Evolutionary conservation across 2,113 vertebrate species (phyloP).

Genomic region (Lophotis ruficrista): DNA sequence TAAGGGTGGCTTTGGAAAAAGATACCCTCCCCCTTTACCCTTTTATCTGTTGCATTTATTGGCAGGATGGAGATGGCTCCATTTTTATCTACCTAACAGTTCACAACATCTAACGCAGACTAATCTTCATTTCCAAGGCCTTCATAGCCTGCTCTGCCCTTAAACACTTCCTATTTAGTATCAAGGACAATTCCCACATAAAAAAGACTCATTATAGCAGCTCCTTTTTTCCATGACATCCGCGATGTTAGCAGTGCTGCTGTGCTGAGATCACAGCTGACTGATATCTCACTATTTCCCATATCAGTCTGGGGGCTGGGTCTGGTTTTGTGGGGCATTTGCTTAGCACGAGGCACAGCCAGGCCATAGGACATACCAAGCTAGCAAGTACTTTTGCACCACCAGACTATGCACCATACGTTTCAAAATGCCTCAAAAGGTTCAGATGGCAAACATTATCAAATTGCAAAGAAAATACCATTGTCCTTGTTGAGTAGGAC

Average conservation of each 20-base stretch:
- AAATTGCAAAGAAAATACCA: background rate
- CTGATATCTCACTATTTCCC: background rate
- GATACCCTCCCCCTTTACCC: background rate
- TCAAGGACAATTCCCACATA: background rate
- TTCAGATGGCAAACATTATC: background rate
- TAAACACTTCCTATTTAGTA: background rate
- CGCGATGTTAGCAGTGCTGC: fast-evolving
- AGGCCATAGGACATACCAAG: background rate
- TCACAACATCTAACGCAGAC: background rate
- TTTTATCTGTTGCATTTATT: slow-evolving; percentile 21
- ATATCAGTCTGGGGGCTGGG: background rate
- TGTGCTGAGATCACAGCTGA: background rate
- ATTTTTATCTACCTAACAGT: background rate
- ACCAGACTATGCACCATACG: fast-evolving
- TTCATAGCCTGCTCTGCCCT: background rate
- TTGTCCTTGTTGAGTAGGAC: background rate
- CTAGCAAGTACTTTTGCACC: background rate
- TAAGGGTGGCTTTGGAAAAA: slow-evolving; percentile 28
- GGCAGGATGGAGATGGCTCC: slow-evolving; percentile 11
- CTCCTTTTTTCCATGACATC: background rate
- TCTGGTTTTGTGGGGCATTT: background rate
- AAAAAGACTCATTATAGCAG: background rate
- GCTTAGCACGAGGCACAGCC: background rate
- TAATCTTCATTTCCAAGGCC: slow-evolving; percentile 6
- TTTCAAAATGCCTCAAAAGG: background rate